Percentiles rank a stretch among this genome's conserved stretches.
These are phyloP conservation scores for Acrocyrtus sp. DNA, from an alignment of 2,888 invertebrate species.

Conservation along the genomic window DNA sequence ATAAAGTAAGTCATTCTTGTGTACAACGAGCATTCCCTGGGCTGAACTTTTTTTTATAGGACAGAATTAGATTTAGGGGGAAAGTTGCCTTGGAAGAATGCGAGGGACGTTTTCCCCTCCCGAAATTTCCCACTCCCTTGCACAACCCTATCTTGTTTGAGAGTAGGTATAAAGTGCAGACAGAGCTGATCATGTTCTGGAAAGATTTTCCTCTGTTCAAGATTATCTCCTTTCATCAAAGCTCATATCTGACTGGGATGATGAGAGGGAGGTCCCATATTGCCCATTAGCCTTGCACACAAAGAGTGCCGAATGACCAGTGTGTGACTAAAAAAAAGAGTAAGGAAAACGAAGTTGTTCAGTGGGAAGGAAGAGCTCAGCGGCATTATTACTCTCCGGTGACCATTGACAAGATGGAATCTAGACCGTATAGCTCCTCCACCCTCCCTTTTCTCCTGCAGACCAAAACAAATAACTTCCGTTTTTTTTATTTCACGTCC, in stretches of 20 bases:
- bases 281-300: conserved; percentile 35
- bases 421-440: conserved; percentile 22
- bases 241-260: not conserved
- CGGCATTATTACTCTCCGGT: conserved; percentile 36
- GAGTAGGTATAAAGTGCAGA: not conserved
- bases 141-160: not conserved
- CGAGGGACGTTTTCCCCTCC: not conserved
- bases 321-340: not conserved
- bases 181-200: not conserved
- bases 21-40: not conserved
- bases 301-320: conserved; percentile 17
- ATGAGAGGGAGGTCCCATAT: conserved; percentile 26
- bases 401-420: conserved; percentile 30
- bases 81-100: no score
- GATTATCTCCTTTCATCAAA: conserved; percentile 17
- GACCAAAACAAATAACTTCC: no score
- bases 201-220: not conserved
- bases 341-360: not conserved
- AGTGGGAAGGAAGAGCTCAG: not conserved
- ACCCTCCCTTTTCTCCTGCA: conserved; percentile 12
- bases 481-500: no score
- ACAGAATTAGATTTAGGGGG: not conserved
- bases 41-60: not conserved
- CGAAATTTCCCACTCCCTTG: not conserved
- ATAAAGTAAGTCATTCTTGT: conserved; percentile 24